phyloP scores from a whole-genome alignment of 2,113 vertebrate genomes.

The Neogale vison region DNA sequence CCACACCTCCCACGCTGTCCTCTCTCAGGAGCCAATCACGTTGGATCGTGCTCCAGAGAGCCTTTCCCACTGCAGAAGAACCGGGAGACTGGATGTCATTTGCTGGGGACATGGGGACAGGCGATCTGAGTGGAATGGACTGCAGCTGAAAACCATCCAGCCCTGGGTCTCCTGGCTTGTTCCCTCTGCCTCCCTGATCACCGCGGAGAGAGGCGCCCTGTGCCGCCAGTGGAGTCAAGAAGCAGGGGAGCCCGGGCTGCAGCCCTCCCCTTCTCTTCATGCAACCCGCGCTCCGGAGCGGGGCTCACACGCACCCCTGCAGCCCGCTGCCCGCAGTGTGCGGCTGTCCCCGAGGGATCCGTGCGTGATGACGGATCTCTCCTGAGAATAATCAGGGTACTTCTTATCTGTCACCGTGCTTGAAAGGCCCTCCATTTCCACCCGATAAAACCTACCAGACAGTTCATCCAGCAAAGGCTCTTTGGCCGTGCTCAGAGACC shows the following conservation, averaged over 20 bases:
- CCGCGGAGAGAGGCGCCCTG: not conserved
- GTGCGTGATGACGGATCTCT: slow-evolving; percentile 75
- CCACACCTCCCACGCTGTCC: not conserved
- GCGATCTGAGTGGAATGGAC: not conserved
- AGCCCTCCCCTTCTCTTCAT: not conserved
- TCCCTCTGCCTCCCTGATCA: accelerated
- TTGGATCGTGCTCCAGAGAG: accelerated
- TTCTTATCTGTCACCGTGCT: slow-evolving; percentile 81
- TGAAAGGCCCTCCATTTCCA: slow-evolving; percentile 73
- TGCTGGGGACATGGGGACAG: not conserved
- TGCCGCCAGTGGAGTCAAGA: not conserved
- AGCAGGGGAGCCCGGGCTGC: not conserved
- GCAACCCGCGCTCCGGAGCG: not conserved
- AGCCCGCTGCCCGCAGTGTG: slow-evolving; percentile 49
- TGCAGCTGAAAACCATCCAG: not conserved
- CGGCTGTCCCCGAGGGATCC: slow-evolving; percentile 66
- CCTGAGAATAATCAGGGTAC: slow-evolving; percentile 81
- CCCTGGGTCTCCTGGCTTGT: not conserved
- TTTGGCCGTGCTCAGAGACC: not conserved
- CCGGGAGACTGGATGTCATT: accelerated
- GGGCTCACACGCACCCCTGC: slow-evolving; percentile 23
- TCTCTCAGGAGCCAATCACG: not conserved
- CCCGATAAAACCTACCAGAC: slow-evolving; percentile 80
- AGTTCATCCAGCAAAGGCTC: slow-evolving; percentile 67
- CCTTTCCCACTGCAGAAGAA: not conserved